Conservation (phyloP, 2,797 vertebrate genomes). For the Lagocephalus sceleratus region DNA sequence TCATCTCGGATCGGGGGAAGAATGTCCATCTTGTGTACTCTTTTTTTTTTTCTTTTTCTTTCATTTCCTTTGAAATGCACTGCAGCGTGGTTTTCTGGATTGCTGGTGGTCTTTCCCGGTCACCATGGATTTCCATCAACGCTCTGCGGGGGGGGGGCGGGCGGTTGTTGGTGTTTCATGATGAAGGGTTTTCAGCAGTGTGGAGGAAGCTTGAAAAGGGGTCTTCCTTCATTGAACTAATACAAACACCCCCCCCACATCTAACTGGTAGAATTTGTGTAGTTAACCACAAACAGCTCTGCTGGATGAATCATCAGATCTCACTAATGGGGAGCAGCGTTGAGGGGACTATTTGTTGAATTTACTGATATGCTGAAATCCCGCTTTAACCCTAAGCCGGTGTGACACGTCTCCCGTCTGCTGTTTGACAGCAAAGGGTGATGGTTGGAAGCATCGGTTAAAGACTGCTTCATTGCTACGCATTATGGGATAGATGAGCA, state of each 20-base stretch:
- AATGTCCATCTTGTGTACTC: background rate
- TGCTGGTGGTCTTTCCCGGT: constrained; percentile 18
- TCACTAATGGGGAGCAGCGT: no score
- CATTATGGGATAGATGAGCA: background rate
- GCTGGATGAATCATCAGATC: no score
- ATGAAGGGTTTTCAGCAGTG: background rate
- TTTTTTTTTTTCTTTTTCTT: background rate
- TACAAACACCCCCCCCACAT: background rate
- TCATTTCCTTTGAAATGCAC: background rate
- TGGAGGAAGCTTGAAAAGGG: background rate
- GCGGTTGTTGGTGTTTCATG: background rate
- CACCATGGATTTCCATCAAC: background rate
- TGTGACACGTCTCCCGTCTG: no score
- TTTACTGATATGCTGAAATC: no score
- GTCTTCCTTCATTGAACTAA: background rate
- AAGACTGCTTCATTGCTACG: no score
- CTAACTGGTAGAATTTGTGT: no score
- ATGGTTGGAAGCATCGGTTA: no score
- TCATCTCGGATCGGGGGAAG: background rate
- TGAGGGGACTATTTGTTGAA: no score
- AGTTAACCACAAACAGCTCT: no score
- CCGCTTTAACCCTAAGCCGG: no score
- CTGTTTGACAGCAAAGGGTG: no score
- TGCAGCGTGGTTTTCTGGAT: background rate
- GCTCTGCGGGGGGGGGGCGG: background rate